A percentile compares a stretch with the other conserved stretches of the same genome.
These are phyloP conservation scores for Notothenia coriiceps DNA, from an alignment of 2,113 vertebrate genomes.

Conservation along the genomic window DNA sequence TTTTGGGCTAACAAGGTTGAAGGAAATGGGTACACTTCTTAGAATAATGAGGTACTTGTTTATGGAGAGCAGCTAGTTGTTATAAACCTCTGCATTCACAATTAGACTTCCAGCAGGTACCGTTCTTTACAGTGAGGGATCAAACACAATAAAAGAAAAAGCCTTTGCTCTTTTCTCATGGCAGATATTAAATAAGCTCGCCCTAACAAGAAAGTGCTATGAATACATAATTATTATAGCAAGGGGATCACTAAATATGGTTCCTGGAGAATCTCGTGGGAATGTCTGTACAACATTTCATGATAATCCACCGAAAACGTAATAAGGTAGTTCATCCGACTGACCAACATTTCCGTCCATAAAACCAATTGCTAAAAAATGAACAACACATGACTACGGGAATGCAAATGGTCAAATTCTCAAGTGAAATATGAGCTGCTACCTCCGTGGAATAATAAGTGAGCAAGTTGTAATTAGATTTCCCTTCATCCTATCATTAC, in stretches of 20 bases:
- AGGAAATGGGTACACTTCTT: not conserved
- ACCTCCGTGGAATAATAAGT: slow-evolving; percentile 16
- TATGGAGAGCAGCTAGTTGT: not conserved
- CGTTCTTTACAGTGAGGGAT: not conserved
- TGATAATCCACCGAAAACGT: not conserved
- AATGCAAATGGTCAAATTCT: not conserved
- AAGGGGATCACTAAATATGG: not conserved
- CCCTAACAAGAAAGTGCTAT: too few relatives aligned
- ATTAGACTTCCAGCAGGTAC: not conserved
- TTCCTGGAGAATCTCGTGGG: not conserved
- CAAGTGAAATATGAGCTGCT: slow-evolving; percentile 2
- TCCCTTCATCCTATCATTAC: not conserved
- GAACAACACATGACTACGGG: not conserved
- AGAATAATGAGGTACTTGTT: not conserved
- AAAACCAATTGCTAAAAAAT: not conserved
- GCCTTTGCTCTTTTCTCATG: not conserved
- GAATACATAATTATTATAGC: not conserved
- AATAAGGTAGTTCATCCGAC: not conserved
- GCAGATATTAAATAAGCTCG: not conserved
- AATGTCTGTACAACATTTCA: not conserved
- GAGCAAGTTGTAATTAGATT: slow-evolving; percentile 9
- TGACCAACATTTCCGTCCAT: not conserved
- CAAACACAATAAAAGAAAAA: slow-evolving; percentile 1
- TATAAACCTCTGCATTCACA: not conserved
- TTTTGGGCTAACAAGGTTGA: not conserved